phyloP scores from a whole-genome alignment of 2,113 vertebrate species.

The Ammodytes marinus region DNA sequence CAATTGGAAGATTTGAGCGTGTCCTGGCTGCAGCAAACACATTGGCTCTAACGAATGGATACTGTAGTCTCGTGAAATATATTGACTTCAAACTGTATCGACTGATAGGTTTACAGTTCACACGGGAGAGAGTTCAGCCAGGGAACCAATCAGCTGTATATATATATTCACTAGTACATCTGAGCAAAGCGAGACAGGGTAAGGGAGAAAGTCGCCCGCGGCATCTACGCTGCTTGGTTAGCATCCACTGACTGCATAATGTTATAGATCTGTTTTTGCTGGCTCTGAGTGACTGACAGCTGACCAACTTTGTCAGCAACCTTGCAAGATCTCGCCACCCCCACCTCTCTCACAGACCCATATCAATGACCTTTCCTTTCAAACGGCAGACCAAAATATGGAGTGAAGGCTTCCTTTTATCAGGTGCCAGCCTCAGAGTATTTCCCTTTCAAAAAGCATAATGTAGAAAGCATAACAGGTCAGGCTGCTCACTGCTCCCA shows the following conservation, averaged over 20 bases:
- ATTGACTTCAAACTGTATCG: slow-evolving; percentile 44
- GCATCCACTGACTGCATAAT: slow-evolving; percentile 43
- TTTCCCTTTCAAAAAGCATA: slow-evolving; percentile 60
- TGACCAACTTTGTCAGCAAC: slow-evolving; percentile 54
- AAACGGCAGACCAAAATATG: slow-evolving; percentile 54
- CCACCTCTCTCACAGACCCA: slow-evolving; percentile 39
- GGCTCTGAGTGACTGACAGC: slow-evolving; percentile 68
- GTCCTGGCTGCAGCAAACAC: slow-evolving; percentile 29
- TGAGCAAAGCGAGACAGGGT: slow-evolving; percentile 51
- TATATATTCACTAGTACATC: slow-evolving; percentile 50
- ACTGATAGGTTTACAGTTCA: slow-evolving; percentile 46
- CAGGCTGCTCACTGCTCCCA: slow-evolving; percentile 54
- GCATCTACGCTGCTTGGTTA: not conserved
- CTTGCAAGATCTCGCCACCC: slow-evolving; percentile 38
- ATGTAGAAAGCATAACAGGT: slow-evolving; percentile 62
- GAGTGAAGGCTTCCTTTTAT: slow-evolving; percentile 64
- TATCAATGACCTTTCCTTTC: slow-evolving; percentile 53
- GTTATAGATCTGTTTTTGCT: slow-evolving; percentile 65
- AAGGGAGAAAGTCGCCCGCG: slow-evolving; percentile 43
- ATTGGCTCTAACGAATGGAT: slow-evolving; percentile 41
- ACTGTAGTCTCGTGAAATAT: slow-evolving; percentile 12
- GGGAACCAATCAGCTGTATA: slow-evolving; percentile 46
- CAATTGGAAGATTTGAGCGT: slow-evolving; percentile 31
- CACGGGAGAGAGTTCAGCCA: slow-evolving; percentile 26
- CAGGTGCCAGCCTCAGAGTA: slow-evolving; percentile 54